Evolutionary conservation across 2,888 invertebrate genomes (phyloP), one percentile per base, ranked within the genome.

Genomic region (Clanis bilineata): DNA sequence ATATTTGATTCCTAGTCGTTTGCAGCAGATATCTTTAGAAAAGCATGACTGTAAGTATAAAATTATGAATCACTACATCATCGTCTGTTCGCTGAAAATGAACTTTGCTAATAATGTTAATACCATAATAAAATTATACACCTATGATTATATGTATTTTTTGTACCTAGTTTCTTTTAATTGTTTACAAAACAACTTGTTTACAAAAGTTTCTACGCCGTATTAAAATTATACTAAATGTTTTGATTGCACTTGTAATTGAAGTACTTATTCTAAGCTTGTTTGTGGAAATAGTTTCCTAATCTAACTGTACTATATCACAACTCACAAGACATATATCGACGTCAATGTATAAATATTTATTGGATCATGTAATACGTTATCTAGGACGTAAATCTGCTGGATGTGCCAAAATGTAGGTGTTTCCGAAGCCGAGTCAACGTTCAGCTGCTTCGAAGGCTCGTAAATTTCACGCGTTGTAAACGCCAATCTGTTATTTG

Each of bases 341-440:
- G 18, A 28, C 32, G 51, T 51, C 51, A 51, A 10, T 51, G 61
- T 57, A 47, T 38, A 38, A 57, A 39, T 64, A 57, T 56, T 55
- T 39, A 32, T 60, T 58, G 28, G 45, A 51, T 55, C 47, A 32
- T 56, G 38, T 54, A 57, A 56, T 60, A 47, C 54, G 56, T 23
- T 56, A 38, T 59, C 64, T 62, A 67, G 32, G 18, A 51, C 51
- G 51, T 51, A 51, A 51, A 51, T 32, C 10, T 2, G 51, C 28
- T 32, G 32, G 51, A 32, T 32, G 51, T 51, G 51, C 51, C 51
- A 51, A 51, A 51, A 51, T 51, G 51, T 51, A 51, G 51, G 51
- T 51, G 51, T 51, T 51, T 51, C 51, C 51, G 51, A 51, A 51
- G 32, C 22, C 45, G 23, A 9, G 18, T 28, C 32, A 10, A 18